Evolutionary conservation across 2,797 vertebrate species (phyloP).

Genomic region (Lerista edwardsae): DNA sequence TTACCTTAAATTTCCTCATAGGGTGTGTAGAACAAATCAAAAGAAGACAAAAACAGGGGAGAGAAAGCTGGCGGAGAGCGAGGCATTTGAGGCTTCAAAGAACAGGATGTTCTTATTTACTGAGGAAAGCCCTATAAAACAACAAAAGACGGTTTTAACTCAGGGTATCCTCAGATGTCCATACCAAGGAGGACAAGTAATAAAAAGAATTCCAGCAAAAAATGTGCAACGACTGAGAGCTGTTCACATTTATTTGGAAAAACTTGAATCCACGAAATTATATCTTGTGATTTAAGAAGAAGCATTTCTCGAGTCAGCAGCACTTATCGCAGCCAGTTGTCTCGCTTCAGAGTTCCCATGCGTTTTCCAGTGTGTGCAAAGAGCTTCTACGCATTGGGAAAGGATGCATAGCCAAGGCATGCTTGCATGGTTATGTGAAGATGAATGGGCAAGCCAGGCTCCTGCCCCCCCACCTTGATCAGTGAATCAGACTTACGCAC

Average conservation of each 20-base stretch:
- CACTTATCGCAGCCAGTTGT: background rate
- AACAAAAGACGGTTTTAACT: background rate
- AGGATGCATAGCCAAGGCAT: background rate
- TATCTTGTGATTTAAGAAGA: background rate
- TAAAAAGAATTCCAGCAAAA: background rate
- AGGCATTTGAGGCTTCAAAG: background rate
- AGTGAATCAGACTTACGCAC: background rate
- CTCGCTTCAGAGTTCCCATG: background rate
- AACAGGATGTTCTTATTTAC: slow-evolving; percentile 10
- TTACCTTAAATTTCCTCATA: slow-evolving; percentile 14
- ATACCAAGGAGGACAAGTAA: background rate
- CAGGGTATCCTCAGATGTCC: background rate
- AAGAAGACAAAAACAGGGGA: background rate
- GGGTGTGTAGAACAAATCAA: background rate
- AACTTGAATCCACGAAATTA: slow-evolving; percentile 15
- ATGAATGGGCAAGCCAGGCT: background rate
- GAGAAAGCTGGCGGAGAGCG: background rate
- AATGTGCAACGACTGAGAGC: background rate
- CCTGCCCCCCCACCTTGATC: background rate
- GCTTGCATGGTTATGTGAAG: background rate
- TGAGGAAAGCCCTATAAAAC: slow-evolving; percentile 18
- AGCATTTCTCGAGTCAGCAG: background rate
- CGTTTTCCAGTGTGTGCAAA: background rate
- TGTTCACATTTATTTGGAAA: background rate
- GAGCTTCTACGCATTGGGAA: background rate